phyloP scores from a whole-genome alignment of 2,888 invertebrate genomes.

The Dryomyza anilis region DNA sequence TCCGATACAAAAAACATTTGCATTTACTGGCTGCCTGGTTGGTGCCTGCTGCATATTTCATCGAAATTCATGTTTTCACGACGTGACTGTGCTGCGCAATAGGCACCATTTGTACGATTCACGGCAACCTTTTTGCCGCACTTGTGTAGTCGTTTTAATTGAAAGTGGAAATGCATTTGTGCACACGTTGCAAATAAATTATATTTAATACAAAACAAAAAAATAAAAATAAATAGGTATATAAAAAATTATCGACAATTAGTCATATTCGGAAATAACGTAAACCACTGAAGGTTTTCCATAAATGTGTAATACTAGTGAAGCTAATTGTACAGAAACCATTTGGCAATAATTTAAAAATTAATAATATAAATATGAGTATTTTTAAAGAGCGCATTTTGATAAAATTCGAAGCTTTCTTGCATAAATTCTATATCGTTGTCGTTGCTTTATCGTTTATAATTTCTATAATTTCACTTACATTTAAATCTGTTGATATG shows the following conservation, averaged over 20 bases:
- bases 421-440: no score
- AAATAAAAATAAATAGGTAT: not conserved
- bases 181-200: not conserved
- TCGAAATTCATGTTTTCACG: slow-evolving; percentile 14
- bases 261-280: not conserved
- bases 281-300: no score
- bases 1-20: slow-evolving; percentile 1
- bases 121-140: not conserved
- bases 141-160: not conserved
- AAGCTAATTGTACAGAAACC: no score
- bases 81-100: slow-evolving; percentile 10
- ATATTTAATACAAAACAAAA: not conserved
- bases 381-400: no score
- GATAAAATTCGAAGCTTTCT: no score
- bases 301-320: no score
- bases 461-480: no score
- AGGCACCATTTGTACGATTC: not conserved
- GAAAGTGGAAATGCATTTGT: slow-evolving; percentile 16
- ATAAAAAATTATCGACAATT: not conserved
- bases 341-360: no score
- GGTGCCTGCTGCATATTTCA: not conserved
- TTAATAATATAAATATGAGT: no score
- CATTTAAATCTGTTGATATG: no score
- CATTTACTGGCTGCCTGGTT: not conserved
- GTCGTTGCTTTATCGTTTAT: no score